These are phyloP conservation scores for Adela reaumurella DNA, from an alignment of 2,888 invertebrate genomes.

Conservation along the genomic window DNA sequence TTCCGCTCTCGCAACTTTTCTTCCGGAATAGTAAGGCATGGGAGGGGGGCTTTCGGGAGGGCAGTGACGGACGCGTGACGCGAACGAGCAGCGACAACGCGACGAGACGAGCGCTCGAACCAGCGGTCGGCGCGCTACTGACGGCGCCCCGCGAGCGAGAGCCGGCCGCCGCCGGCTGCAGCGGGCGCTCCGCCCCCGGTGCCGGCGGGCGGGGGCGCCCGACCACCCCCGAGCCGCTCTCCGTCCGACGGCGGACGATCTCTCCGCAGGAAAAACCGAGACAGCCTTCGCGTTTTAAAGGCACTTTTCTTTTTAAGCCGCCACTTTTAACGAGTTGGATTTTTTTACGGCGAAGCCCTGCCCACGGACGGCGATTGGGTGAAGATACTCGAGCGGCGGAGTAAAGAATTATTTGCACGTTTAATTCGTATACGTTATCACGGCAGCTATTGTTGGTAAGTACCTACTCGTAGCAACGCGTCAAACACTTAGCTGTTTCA, in stretches of 20 bases:
- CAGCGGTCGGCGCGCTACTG: conserved; percentile 59
- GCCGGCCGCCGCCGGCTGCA: conserved; percentile 45
- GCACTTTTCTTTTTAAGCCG: conserved; percentile 56
- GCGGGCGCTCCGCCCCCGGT: conserved; percentile 64
- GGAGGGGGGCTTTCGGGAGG: too few species aligned
- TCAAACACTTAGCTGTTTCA: too few species aligned
- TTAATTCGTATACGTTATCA: conserved; percentile 40
- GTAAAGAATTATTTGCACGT: conserved; percentile 50
- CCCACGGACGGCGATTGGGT: conserved; percentile 49
- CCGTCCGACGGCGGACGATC: conserved; percentile 16
- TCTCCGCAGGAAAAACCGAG: conserved; percentile 54
- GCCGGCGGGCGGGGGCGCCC: conserved; percentile 21
- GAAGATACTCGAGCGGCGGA: conserved; percentile 6
- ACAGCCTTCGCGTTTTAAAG: conserved; percentile 52
- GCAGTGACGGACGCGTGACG: not conserved
- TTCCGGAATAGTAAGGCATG: too few species aligned
- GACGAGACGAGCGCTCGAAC: conserved; percentile 34
- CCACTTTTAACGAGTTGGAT: conserved; percentile 52
- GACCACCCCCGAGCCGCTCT: conserved; percentile 43
- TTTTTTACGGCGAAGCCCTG: conserved; percentile 38
- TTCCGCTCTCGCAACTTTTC: too few species aligned
- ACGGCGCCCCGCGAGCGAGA: conserved; percentile 17
- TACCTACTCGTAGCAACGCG: too few species aligned
- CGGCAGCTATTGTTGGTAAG: too few species aligned
- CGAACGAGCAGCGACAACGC: conserved; percentile 25